A percentile compares a stretch with the other conserved stretches of the same genome.
Evolutionary conservation across 2,113 vertebrate species (phyloP).

Genomic region (Alexandromys fortis): DNA sequence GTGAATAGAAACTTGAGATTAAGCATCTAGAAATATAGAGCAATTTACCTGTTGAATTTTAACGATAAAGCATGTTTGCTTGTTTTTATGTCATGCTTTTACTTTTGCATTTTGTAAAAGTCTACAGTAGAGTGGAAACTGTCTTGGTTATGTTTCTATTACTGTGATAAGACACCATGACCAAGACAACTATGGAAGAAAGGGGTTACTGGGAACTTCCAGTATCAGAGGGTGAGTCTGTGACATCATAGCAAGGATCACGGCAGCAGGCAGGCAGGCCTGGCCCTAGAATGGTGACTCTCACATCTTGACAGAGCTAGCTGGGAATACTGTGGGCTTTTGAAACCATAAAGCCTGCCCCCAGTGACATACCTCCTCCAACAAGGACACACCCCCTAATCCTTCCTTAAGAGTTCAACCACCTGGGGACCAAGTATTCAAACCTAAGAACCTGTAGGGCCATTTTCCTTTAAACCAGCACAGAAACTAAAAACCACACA

Average conservation of each 20-base stretch:
- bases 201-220: not conserved
- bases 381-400: not conserved
- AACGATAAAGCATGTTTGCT: not conserved
- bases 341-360: not conserved
- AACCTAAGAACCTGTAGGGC: not conserved
- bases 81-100: not conserved
- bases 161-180: not conserved
- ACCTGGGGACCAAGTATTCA: not conserved
- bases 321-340: not conserved
- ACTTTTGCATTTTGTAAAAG: not conserved
- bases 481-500: not conserved
- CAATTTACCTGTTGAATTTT: not conserved
- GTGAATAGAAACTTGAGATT: not conserved
- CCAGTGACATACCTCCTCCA: not conserved
- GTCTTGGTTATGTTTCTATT: not conserved
- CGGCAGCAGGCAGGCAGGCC: not conserved
- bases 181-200: not conserved
- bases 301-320: not conserved
- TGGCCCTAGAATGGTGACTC: not conserved
- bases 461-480: not conserved
- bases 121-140: not conserved
- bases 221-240: not conserved
- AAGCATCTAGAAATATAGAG: not conserved
- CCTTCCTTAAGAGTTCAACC: not conserved
- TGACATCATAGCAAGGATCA: not conserved